Base-by-base conservation (phyloP, 2,888 invertebrate genomes). In the Andrena haemorrhoa region DNA sequence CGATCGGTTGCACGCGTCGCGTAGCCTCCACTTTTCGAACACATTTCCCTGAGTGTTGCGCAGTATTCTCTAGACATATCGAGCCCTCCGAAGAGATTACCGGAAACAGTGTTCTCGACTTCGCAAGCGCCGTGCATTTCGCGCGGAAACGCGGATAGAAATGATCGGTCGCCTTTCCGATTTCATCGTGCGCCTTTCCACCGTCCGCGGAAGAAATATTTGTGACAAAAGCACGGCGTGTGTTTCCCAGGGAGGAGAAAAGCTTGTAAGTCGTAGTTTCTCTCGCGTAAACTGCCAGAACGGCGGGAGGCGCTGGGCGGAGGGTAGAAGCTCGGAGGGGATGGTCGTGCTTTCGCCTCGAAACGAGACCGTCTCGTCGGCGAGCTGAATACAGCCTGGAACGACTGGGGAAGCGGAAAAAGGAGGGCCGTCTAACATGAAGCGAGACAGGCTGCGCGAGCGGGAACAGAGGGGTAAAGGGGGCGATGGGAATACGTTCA, bases 281-380 rank as follows among this genome's bases (percentile, higher is more conserved):
- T 58, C 58, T 70, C 71, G 72, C 49, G 75, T 72, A 72, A 70
- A 82, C 73, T 60, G 65, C 70, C 51, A 16, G 41, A 16, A 16
- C 41, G 12, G 47, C 53, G 51, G 63, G 56, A 12, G 26, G 61
- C 8, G 20, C 8, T 56, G 20, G 53, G 53, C 2, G 26, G 35
- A 1, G 61, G 10, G 70, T 16, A 47, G 29, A n/a, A 23, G 26
- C 56, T 23, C 10, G 20, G 33, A 26, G 16, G 47, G 76, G 49
- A 58, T 47, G 72, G 68, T 69, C 66, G 82, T 64, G 64, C 69
- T 84, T 86, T 86, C 66, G 56, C 66, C 41, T 35, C 69, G 23
- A 81, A 85, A 73, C 75, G 74, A 73, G 73, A 75, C 60, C 64
- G 78, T 86, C 60, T 84, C 70, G 78, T 83, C 73, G 86, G 56